Evolutionary conservation across 1,140 invertebrate genomes (phyloP), one percentile per base, ranked within the genome.

Genomic region (Propsilocerus akamusi): DNA sequence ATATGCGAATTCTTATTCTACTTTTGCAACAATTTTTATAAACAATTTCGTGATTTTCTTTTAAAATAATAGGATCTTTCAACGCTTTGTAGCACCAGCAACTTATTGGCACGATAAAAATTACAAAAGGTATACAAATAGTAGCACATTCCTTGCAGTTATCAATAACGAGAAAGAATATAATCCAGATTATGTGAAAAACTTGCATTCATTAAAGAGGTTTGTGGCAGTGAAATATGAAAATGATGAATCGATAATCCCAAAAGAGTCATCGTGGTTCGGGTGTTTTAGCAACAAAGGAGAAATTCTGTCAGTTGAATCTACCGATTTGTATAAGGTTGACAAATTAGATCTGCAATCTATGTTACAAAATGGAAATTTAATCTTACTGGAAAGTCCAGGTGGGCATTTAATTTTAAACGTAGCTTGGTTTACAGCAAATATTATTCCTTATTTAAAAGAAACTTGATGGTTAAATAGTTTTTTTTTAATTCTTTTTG

Each of bases 71-170:
- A 89, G 85, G 25, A 79, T 75, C 72, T 69, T 88, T 3, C 88
- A 92, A 66, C 62, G 78, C 25, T 66, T 66, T 8, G 64, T 97
- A 11, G 86, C 95, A 0, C 93, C 96, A 73, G 93, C 94, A 1
- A 84, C 97, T 53, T 99, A 96, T 65, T 99, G 97, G 96, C 95
- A 99, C 63, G 91, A 98, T 74, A 60, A 91, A 2, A 72, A 91
- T 58, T 83, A 91, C 64, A 70, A 78, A 3, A 67, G 70, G 25
- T 98, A 99, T 64, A 76, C 71, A 52, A 60, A 75, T 5, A 73
- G 77, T 26, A 97, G 87, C 64, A 72, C 84, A 24, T 99, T 99
- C 62, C 65, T 99, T 5, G 78, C 93, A 0, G 94, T 98, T 54
- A 95, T 99, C 30, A 99, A 99, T 68, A 97, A 98, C 64, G 95